These are phyloP conservation scores for Brienomyrus brachyistius DNA, from an alignment of 2,113 vertebrate genomes.

Conservation along the genomic window DNA sequence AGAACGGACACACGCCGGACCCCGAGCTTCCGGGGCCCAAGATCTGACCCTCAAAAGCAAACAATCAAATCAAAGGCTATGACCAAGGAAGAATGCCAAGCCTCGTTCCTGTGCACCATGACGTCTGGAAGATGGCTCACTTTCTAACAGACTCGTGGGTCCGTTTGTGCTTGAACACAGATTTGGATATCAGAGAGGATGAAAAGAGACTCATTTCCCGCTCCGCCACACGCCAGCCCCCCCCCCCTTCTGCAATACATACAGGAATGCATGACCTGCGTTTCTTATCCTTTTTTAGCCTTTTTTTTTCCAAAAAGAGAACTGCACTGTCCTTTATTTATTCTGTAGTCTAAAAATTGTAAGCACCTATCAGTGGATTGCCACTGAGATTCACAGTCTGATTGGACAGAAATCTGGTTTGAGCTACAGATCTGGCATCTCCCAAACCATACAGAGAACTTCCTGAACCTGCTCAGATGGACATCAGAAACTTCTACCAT, in stretches of 20 bases:
- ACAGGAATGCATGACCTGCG: constrained; percentile 69
- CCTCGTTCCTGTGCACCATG: constrained; percentile 31
- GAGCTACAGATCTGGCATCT: constrained; percentile 34
- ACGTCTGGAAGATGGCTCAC: constrained; percentile 34
- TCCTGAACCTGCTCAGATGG: constrained; percentile 30
- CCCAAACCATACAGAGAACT: constrained; percentile 32
- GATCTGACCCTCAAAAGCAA: constrained; percentile 40
- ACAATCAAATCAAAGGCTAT: constrained; percentile 24
- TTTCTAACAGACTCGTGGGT: constrained; percentile 22
- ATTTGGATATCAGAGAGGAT: constrained; percentile 42
- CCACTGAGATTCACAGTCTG: constrained; percentile 11
- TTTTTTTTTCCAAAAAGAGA: constrained; percentile 53
- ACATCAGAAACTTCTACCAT: constrained; percentile 15
- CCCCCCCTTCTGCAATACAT: constrained; percentile 61
- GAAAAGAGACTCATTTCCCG: constrained; percentile 24
- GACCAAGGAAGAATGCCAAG: constrained; percentile 37
- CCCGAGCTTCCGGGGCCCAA: constrained; percentile 50
- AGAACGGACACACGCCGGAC: constrained; percentile 56
- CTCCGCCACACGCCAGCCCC: constrained; percentile 37
- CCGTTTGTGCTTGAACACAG: constrained; percentile 29
- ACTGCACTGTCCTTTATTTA: constrained; percentile 53
- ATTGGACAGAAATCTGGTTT: constrained; percentile 24
- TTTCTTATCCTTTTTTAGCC: constrained; percentile 58
- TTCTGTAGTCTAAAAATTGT: constrained; percentile 48
- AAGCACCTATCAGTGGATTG: constrained; percentile 40